Percentiles rank a stretch among this genome's conserved stretches.
Evolutionary conservation across 2,113 vertebrate species (phyloP).

Genomic region (Felis chaus): DNA sequence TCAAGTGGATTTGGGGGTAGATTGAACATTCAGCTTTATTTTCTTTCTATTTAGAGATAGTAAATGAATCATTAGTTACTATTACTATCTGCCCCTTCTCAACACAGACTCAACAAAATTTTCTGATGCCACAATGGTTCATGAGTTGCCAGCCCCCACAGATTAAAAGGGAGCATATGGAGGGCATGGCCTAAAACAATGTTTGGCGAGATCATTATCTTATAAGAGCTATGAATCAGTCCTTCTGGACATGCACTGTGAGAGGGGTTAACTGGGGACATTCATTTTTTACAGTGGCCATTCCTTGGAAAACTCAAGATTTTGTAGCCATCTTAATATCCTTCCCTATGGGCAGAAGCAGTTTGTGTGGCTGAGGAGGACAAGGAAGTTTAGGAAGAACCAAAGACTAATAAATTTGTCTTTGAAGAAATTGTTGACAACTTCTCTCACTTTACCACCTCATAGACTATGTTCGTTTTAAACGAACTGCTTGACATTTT

Average conservation of each 20-base stretch:
- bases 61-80: conserved; percentile 28
- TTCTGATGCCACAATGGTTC: not conserved
- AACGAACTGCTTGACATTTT: conserved; percentile 45
- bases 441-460: not conserved
- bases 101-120: not conserved
- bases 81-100: not conserved
- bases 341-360: not conserved
- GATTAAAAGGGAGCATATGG: not conserved
- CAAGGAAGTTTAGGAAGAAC: not conserved
- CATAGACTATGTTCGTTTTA: not conserved
- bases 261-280: not conserved
- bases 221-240: not conserved
- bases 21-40: conserved; percentile 70
- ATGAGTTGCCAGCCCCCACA: not conserved
- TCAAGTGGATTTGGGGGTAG: conserved; percentile 60
- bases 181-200: not conserved
- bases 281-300: not conserved
- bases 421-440: conserved; percentile 36
- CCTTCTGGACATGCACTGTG: not conserved
- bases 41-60: conserved; percentile 31
- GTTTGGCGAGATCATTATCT: not conserved
- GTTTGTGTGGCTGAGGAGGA: not conserved
- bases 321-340: not conserved
- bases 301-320: not conserved
- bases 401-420: not conserved